These are phyloP conservation scores for Sinohyriopsis cumingii DNA, from an alignment of 2,888 invertebrate species.

Conservation along the genomic window DNA sequence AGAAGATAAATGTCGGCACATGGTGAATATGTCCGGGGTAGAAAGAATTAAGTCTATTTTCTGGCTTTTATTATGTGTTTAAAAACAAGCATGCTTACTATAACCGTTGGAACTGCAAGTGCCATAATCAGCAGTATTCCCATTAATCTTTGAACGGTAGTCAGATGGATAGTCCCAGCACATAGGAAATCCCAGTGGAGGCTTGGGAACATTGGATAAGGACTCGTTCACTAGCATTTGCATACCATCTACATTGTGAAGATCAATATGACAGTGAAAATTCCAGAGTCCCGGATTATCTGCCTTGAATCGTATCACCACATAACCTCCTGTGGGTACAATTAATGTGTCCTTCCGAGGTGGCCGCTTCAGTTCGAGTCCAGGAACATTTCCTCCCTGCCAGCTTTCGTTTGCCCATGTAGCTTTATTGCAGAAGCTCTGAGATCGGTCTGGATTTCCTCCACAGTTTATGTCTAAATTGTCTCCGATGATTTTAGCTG, in stretches of 20 bases:
- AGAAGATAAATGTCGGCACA: too few species aligned
- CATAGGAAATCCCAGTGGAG: conserved; percentile 52
- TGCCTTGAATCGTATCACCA: conserved; percentile 59
- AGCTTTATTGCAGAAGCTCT: conserved; percentile 56
- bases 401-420: conserved; percentile 55
- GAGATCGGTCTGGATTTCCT: conserved; percentile 26
- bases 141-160: too few species aligned
- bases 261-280: conserved; percentile 65
- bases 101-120: too few species aligned
- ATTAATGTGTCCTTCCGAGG: conserved; percentile 65
- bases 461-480: conserved; percentile 44
- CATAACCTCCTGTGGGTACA: conserved; percentile 66
- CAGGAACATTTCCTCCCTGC: conserved; percentile 53
- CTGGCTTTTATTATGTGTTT: too few species aligned
- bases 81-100: too few species aligned
- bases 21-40: too few species aligned
- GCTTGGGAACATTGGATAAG: conserved; percentile 32
- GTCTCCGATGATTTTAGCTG: conserved; percentile 37
- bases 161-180: conserved; percentile 47
- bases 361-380: conserved; percentile 50
- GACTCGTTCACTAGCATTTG: conserved; percentile 61
- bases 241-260: conserved; percentile 64
- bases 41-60: too few species aligned
- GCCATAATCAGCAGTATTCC: too few species aligned
- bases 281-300: conserved; percentile 68